Evolutionary conservation across 2,888 invertebrate genomes (phyloP).

Genomic region (Liodrosophila aerea): DNA sequence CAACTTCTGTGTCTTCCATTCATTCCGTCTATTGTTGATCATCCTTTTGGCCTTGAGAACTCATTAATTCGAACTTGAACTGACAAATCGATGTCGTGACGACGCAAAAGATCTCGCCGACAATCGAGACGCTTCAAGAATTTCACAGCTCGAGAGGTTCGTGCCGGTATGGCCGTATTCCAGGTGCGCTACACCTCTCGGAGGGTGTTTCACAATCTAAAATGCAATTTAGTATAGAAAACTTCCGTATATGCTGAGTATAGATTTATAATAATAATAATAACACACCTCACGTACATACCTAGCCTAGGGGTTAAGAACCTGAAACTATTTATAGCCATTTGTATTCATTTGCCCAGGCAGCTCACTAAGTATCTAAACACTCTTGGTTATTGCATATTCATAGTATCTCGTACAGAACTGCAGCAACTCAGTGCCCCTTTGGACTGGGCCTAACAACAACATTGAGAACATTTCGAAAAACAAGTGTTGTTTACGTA

Average conservation of each 20-base stretch:
- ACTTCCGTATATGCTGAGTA: too few species aligned
- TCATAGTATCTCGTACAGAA: too few species aligned
- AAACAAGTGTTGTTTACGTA: conserved; percentile 13
- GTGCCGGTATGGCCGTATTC: conserved; percentile 15
- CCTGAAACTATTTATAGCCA: conserved; percentile 3
- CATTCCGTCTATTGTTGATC: conserved; percentile 11
- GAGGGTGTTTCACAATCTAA: background rate
- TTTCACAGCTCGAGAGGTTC: conserved; percentile 34
- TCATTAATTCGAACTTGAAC: conserved; percentile 53
- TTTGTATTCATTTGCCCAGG: too few species aligned
- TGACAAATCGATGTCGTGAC: conserved; percentile 44
- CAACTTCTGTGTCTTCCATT: conserved; percentile 8
- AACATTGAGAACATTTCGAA: too few species aligned
- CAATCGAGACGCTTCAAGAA: conserved; percentile 49
- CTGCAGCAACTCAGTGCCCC: too few species aligned
- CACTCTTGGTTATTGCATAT: too few species aligned
- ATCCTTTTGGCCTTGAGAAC: conserved; percentile 65
- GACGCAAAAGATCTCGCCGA: conserved; percentile 28
- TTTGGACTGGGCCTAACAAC: too few species aligned
- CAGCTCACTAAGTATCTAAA: too few species aligned
- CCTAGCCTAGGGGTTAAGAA: background rate
- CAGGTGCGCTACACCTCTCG: conserved; percentile 33
- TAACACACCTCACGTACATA: too few species aligned
- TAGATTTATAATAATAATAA: too few species aligned
- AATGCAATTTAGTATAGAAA: background rate